phyloP scores from a whole-genome alignment of 2,797 vertebrate species.

The Sitta carolinensis region DNA sequence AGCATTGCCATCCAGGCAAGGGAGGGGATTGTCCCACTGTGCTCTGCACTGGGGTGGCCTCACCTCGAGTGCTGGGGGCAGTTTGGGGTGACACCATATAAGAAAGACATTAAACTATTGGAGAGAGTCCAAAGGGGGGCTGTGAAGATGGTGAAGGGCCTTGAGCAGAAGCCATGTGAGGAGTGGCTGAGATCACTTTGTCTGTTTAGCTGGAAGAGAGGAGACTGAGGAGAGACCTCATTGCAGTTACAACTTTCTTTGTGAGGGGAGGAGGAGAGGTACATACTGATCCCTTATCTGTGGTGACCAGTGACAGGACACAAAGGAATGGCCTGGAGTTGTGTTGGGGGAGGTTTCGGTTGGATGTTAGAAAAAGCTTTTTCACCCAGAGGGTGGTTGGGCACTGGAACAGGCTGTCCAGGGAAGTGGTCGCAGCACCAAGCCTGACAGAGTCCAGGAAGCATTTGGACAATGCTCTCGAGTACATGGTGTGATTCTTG shows the following conservation, averaged over 20 bases:
- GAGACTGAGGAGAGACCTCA: background rate
- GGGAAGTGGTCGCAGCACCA: background rate
- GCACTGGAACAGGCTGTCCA: background rate
- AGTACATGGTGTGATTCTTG: background rate
- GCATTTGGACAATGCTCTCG: fast-evolving
- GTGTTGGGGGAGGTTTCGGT: background rate
- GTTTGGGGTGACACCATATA: fast-evolving
- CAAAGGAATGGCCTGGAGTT: background rate
- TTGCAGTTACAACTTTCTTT: background rate
- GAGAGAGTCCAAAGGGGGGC: background rate
- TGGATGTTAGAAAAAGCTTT: background rate
- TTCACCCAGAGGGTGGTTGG: fast-evolving
- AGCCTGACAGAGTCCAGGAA: background rate
- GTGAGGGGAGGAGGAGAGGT: background rate
- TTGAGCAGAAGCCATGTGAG: fast-evolving
- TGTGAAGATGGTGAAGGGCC: background rate
- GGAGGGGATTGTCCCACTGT: background rate
- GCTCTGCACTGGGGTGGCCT: fast-evolving
- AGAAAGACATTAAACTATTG: background rate
- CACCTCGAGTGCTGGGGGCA: background rate
- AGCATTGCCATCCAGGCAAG: fast-evolving
- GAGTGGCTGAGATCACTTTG: background rate
- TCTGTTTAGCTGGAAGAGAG: background rate
- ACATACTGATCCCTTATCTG: background rate
- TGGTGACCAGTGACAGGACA: background rate